phyloP scores from a whole-genome alignment of 2,797 vertebrate species.

The Distichodus sexfasciatus region DNA sequence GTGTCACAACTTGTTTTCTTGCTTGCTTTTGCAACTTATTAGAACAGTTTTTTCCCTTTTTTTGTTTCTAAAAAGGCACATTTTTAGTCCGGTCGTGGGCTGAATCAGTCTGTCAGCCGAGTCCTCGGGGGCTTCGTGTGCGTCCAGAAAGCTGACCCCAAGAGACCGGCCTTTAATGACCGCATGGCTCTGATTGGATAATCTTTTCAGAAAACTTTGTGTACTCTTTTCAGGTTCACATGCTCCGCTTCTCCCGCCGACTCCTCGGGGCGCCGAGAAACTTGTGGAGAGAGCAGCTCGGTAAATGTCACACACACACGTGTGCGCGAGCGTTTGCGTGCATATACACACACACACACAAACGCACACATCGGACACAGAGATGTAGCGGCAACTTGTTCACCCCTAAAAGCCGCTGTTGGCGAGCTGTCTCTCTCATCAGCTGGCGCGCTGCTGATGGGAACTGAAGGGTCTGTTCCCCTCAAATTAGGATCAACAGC shows the following conservation, averaged over 20 bases:
- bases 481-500: slow-evolving; percentile 52
- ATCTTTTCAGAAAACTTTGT: slow-evolving; percentile 22
- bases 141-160: slow-evolving; percentile 3
- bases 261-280: slow-evolving; percentile 28
- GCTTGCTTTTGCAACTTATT: no score
- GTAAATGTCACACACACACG: slow-evolving; percentile 42
- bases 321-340: slow-evolving; percentile 17
- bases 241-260: slow-evolving; percentile 11
- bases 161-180: slow-evolving; percentile 9
- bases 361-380: slow-evolving; percentile 21
- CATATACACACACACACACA: not conserved
- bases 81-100: not conserved
- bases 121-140: slow-evolving; percentile 19
- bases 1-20: no score
- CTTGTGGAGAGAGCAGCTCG: slow-evolving; percentile 30
- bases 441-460: slow-evolving; percentile 55
- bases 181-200: slow-evolving; percentile 18
- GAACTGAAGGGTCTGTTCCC: slow-evolving; percentile 67
- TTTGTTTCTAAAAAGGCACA: no score
- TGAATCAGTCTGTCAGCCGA: slow-evolving; percentile 7
- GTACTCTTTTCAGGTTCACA: slow-evolving; percentile 35
- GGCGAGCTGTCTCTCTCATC: slow-evolving; percentile 72
- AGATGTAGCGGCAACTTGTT: slow-evolving; percentile 34
- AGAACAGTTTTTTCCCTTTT: no score
- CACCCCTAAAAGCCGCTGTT: slow-evolving; percentile 64